Conservation (phyloP, 2,797 vertebrate species). For the Chaunax sp. region DNA sequence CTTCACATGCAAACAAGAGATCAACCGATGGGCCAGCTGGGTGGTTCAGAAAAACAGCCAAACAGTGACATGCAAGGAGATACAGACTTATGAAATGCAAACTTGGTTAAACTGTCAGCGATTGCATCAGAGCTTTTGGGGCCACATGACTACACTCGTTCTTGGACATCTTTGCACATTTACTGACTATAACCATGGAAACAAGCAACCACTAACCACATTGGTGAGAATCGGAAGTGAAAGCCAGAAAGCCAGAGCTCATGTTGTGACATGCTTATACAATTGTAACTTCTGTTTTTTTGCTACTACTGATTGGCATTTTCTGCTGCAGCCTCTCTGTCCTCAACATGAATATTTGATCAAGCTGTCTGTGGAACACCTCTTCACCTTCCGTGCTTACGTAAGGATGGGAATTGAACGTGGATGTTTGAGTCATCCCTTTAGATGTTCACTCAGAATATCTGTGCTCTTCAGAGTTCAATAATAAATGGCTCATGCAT, state of each 20-base stretch:
- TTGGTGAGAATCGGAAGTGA: slow-evolving; percentile 49
- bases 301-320: slow-evolving; percentile 2
- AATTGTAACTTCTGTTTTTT: slow-evolving; percentile 19
- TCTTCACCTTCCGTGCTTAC: slow-evolving; percentile 44
- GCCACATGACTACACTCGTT: slow-evolving; percentile 45
- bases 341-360: slow-evolving; percentile 30
- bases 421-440: slow-evolving; percentile 68
- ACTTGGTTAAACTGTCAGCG: slow-evolving; percentile 26
- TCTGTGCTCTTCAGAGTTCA: slow-evolving; percentile 64
- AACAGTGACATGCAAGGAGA: slow-evolving; percentile 11
- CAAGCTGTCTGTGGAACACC: slow-evolving; percentile 37
- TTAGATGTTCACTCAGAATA: slow-evolving; percentile 61
- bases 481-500: slow-evolving; percentile 73
- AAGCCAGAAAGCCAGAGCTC: slow-evolving; percentile 18
- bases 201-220: slow-evolving; percentile 58
- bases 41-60: slow-evolving; percentile 3
- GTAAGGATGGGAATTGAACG: slow-evolving; percentile 50
- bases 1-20: slow-evolving; percentile 37
- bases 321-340: slow-evolving; percentile 2
- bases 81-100: slow-evolving; percentile 2
- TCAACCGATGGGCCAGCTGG: slow-evolving; percentile 16
- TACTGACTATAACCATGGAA: slow-evolving; percentile 71
- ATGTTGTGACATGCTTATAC: slow-evolving; percentile 17
- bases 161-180: slow-evolving; percentile 60
- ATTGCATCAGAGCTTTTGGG: slow-evolving; percentile 65